Evolutionary conservation across 64 coral and sea anemone genomes (phyloP).

Genomic region (Trachythela sp.): DNA sequence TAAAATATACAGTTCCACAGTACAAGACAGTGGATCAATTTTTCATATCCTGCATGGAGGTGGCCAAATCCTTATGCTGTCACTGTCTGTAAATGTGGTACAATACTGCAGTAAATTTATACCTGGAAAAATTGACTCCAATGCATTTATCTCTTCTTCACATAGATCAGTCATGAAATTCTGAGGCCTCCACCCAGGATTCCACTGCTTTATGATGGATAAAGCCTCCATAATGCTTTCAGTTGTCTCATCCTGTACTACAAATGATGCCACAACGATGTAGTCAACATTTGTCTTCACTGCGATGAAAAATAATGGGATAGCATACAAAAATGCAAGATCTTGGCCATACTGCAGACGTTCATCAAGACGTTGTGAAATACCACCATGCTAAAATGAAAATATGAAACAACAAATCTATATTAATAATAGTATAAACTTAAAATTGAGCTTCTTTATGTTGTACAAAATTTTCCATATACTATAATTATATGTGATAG

Average conservation of each 20-base stretch:
- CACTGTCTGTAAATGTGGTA: neutral
- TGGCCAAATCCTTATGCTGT: neutral
- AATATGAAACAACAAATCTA: neutral
- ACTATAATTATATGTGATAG: no score
- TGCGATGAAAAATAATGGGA: slow-evolving; percentile 40
- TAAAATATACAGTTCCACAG: neutral
- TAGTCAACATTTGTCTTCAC: slow-evolving; percentile 48
- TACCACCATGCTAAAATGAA: neutral
- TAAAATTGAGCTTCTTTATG: neutral
- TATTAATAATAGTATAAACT: no score
- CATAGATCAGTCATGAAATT: slow-evolving; percentile 44
- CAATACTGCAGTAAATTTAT: neutral
- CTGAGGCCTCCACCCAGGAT: slow-evolving; percentile 41
- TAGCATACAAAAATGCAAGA: slow-evolving; percentile 36
- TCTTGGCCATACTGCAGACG: slow-evolving; percentile 39
- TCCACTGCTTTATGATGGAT: slow-evolving; percentile 27
- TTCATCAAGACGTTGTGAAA: neutral
- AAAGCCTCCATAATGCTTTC: slow-evolving; percentile 24
- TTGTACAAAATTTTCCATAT: no score
- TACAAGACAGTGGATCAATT: neutral
- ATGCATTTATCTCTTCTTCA: slow-evolving; percentile 35
- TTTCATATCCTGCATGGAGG: neutral
- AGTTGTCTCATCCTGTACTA: slow-evolving; percentile 36
- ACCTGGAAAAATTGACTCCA: slow-evolving; percentile 39
- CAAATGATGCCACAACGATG: slow-evolving; percentile 38